A percentile compares a stretch with the other conserved stretches of the same genome.
These are phyloP conservation scores for Deilephila elpenor DNA, from an alignment of 2,888 invertebrate species.

Conservation along the genomic window DNA sequence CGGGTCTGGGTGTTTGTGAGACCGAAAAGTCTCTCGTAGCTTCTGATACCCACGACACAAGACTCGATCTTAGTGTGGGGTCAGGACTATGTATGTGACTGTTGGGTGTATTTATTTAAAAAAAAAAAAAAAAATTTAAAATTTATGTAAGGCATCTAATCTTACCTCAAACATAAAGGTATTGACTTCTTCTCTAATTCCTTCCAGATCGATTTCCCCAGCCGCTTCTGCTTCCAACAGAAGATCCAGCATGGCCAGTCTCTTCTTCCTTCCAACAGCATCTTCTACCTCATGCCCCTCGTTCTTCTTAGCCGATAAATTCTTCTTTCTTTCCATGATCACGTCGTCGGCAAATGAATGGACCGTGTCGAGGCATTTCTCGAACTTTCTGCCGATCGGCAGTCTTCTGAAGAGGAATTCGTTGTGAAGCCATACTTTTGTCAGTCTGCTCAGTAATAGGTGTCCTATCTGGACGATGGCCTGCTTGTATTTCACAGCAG, in stretches of 20 bases:
- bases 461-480: conserved; percentile 75
- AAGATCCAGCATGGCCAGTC: conserved; percentile 87
- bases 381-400: conserved; percentile 75
- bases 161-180: conserved; percentile 90
- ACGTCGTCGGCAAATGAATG: conserved; percentile 84
- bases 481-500: conserved; percentile 75
- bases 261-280: conserved; percentile 64
- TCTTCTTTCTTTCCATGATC: conserved; percentile 74
- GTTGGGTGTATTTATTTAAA: too few species aligned
- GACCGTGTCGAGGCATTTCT: conserved; percentile 71
- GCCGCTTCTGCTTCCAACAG: conserved; percentile 85
- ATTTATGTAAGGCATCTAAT: neutral
- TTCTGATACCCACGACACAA: too few species aligned
- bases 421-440: conserved; percentile 84
- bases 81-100: too few species aligned
- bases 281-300: conserved; percentile 22
- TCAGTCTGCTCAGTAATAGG: conserved; percentile 55
- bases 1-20: too few species aligned
- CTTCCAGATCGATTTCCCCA: conserved; percentile 84
- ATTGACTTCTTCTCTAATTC: conserved; percentile 89
- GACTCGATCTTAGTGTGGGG: too few species aligned
- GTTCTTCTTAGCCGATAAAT: conserved; percentile 33
- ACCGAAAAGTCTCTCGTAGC: too few species aligned
- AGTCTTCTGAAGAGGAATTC: conserved; percentile 79
- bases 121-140: too few species aligned